Percentiles rank a stretch among this genome's conserved stretches.
These are phyloP conservation scores for Antheraea yamamai DNA, from an alignment of 2,888 invertebrate genomes.

Conservation along the genomic window DNA sequence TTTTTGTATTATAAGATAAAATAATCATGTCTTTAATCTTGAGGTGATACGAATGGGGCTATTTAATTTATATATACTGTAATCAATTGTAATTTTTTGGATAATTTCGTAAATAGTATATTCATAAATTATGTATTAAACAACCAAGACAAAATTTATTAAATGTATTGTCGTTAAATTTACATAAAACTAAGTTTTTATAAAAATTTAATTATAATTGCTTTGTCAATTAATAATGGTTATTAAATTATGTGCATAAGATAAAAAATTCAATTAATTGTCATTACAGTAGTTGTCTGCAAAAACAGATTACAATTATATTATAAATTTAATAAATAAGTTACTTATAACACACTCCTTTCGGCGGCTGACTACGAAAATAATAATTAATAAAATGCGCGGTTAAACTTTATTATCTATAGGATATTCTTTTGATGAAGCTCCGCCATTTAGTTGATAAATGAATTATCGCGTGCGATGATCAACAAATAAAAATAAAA, in stretches of 20 bases:
- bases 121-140: no score
- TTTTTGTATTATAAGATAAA: neutral
- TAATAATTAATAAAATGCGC: neutral
- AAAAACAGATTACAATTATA: neutral
- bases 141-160: neutral
- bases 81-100: neutral
- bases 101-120: no score
- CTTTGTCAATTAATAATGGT: no score
- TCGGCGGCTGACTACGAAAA: neutral
- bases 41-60: neutral
- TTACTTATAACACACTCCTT: neutral
- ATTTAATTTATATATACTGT: neutral
- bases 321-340: neutral
- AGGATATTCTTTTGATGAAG: conserved; percentile 67
- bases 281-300: neutral
- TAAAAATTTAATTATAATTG: no score
- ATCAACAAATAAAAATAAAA: conserved; percentile 51
- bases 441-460: conserved; percentile 66
- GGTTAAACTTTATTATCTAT: neutral
- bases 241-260: no score
- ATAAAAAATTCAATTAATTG: neutral
- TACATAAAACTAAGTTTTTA: no score
- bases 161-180: neutral
- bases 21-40: neutral
- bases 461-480: conserved; percentile 59